Evolutionary conservation across 2,797 vertebrate genomes (phyloP).

Genomic region (Neosilurus hyrtlii): DNA sequence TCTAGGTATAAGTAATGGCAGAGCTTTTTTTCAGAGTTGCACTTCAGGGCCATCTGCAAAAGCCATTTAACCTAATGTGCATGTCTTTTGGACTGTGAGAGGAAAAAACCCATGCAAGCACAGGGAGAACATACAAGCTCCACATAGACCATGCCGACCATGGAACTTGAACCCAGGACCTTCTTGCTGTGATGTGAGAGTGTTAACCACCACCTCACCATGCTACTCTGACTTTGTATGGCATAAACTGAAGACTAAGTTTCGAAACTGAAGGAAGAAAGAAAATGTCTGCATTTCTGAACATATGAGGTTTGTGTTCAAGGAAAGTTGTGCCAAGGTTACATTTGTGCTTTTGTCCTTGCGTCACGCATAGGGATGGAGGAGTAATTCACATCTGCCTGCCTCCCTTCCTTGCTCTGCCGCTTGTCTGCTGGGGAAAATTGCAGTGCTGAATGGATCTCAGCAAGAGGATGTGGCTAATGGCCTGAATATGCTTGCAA

Average conservation of each 20-base stretch:
- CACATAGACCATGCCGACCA: too few species aligned
- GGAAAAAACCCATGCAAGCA: too few species aligned
- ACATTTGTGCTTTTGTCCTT: constrained; percentile 40
- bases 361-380: constrained; percentile 32
- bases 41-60: too few species aligned
- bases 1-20: too few species aligned
- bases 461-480: constrained; percentile 51
- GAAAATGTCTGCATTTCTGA: constrained; percentile 31
- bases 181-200: too few species aligned
- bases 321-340: constrained; percentile 38
- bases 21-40: too few species aligned
- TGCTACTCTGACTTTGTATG: too few species aligned
- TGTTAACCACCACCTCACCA: too few species aligned
- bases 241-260: background rate
- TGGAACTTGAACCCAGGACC: too few species aligned
- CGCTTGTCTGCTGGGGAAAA: constrained; percentile 39
- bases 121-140: too few species aligned
- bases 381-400: constrained; percentile 37
- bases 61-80: too few species aligned
- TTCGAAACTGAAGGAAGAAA: background rate
- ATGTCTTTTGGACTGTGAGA: too few species aligned
- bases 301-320: constrained; percentile 14
- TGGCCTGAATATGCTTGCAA: constrained; percentile 47
- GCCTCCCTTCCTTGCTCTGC: background rate
- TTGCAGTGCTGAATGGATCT: constrained; percentile 49